These are phyloP conservation scores for Etheostoma perlongum DNA, from an alignment of 2,797 vertebrate genomes.

Conservation along the genomic window DNA sequence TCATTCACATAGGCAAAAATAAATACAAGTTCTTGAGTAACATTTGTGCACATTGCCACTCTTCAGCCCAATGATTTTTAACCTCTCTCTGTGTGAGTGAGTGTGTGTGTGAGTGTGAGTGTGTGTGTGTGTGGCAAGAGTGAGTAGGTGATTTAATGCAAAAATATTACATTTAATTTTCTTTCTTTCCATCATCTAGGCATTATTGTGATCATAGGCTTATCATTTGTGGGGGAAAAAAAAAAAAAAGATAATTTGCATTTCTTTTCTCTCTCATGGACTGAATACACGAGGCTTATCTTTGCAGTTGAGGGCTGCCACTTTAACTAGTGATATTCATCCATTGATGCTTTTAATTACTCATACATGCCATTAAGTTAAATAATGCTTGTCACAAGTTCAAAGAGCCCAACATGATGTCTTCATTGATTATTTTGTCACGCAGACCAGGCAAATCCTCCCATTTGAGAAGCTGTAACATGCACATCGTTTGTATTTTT, in stretches of 20 bases:
- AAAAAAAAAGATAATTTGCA: neutral
- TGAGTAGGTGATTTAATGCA: no score
- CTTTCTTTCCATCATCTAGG: neutral
- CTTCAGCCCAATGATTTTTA: no score
- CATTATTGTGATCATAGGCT: neutral
- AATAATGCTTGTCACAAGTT: neutral
- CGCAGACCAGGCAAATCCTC: neutral
- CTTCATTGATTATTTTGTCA: neutral
- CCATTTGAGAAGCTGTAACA: neutral
- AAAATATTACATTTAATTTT: no score
- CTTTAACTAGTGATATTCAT: neutral
- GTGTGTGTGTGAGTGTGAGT: no score
- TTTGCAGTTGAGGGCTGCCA: no score
- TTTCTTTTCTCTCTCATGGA: neutral
- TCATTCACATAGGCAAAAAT: no score
- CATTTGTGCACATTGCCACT: no score
- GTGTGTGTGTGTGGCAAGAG: no score
- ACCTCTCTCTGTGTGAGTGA: no score
- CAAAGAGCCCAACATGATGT: neutral
- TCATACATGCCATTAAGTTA: neutral
- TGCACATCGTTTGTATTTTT: no score
- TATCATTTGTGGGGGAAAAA: no score
- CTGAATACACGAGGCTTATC: neutral
- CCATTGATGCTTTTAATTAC: neutral
- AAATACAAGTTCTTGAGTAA: no score